Conservation (phyloP, 2,888 invertebrate species). For the Caenorhabditis imperialis region DNA sequence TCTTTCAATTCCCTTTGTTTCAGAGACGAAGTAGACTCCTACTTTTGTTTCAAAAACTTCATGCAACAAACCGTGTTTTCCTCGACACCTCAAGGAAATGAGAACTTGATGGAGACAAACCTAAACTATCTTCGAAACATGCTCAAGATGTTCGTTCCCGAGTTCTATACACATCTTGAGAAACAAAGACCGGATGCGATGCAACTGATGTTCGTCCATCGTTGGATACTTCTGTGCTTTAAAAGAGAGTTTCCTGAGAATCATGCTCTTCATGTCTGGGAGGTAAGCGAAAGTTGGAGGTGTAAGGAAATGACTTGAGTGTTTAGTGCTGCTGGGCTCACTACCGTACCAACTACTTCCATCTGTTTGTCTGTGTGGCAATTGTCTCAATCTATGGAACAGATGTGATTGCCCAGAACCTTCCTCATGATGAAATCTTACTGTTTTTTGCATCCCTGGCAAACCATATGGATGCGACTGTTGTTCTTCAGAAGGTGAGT, state of each 20-base stretch:
- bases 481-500: conserved; percentile 87
- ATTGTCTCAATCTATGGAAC: conserved; percentile 89
- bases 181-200: conserved; percentile 84
- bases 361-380: conserved; percentile 92
- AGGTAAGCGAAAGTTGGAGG: conserved; percentile 50
- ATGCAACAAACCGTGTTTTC: conserved; percentile 88
- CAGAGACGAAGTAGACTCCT: conserved; percentile 80
- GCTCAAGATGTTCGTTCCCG: conserved; percentile 90
- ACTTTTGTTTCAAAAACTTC: conserved; percentile 81
- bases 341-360: conserved; percentile 95
- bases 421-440: conserved; percentile 94
- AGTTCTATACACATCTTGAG: conserved; percentile 88
- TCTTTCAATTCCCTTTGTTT: background rate
- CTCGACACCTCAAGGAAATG: conserved; percentile 90
- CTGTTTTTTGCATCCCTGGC: conserved; percentile 94
- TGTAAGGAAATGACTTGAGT: no score
- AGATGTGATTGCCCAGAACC: conserved; percentile 89
- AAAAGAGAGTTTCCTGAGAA: conserved; percentile 78
- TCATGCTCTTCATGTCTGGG: conserved; percentile 76
- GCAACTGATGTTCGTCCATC: conserved; percentile 92
- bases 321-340: conserved; percentile 96
- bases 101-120: conserved; percentile 88
- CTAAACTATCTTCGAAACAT: conserved; percentile 89
- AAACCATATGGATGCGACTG: conserved; percentile 95
- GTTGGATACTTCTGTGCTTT: conserved; percentile 95